Evolutionary conservation across 2,888 invertebrate genomes (phyloP), one percentile per base, ranked within the genome.

Genomic region (Unio delphinus): DNA sequence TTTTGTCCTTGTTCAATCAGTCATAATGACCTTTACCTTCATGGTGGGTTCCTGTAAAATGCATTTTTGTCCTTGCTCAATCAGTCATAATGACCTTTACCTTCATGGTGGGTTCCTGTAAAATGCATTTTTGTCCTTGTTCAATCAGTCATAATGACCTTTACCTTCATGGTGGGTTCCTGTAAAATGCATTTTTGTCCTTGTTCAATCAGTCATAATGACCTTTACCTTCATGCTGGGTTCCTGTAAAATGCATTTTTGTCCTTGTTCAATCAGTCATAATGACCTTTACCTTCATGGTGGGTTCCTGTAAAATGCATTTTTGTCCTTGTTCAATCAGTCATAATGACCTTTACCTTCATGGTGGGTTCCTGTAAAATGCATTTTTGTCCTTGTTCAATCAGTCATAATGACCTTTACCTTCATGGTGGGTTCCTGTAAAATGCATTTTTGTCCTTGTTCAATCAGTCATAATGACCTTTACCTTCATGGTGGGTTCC

Each of bases 131-230:
- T 86, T 88, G 64, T 89, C 90, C 66, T 88, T 86, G 72, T 88
- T 86, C 64, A 91, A 83, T 26, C 87, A 78, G 82, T 76, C 57
- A 94, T 94, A 55, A 95, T 92, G 70, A 92, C 92, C 67, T 92
- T 93, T 23, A 23, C 23, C 23, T 23, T 23, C 23, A 23, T 23
- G 23, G 23, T 23, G 23, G 23, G 90, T 90, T 54, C 90, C 89
- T 67, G n/a, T 87, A 73, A 64, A 90, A 85, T 4, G 90, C 91
- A 73, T 90, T 90, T 72, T 86, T 88, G 64, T 89, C 90, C 66
- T 88, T 86, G 70, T 88, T 86, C 63, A 91, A 83, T 30, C 87
- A 1, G 83, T 30, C 87, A 1, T 94, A 55, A 95, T 92, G 70
- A 92, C 92, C 69, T 23, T 23, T 23, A 23, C 23, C 23, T 23